Percentiles rank a stretch among this genome's conserved stretches.
Conservation (phyloP, 2,113 vertebrate species). For the Acanthisitta chloris region DNA sequence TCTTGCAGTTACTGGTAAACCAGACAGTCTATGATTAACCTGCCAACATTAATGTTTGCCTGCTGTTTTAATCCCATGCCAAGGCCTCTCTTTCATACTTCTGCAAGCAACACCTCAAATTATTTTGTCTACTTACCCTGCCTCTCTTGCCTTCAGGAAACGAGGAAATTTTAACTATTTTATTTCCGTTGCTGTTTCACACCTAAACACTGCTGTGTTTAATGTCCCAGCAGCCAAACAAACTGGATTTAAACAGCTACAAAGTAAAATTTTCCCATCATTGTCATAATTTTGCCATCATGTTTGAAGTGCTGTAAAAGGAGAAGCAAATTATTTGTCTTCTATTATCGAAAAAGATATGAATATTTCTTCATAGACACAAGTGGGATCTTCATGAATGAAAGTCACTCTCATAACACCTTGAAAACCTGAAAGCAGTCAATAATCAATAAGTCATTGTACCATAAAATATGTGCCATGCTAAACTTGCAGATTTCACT, state of each 20-base stretch:
- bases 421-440: not conserved
- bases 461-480: not conserved
- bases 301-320: not conserved
- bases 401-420: not conserved
- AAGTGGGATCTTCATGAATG: not conserved
- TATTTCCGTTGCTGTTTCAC: not conserved
- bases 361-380: not conserved
- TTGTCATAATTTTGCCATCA: not conserved
- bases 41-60: not conserved
- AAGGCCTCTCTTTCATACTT: not conserved
- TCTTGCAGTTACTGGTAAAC: constrained; percentile 17
- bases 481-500: not conserved
- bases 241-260: not conserved
- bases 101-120: not conserved
- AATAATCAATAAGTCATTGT: not conserved
- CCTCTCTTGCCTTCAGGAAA: not conserved
- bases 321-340: not conserved
- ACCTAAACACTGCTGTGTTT: not conserved
- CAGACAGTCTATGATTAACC: not conserved
- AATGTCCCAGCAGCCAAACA: not conserved
- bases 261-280: not conserved
- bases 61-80: not conserved
- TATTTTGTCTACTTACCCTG: not conserved
- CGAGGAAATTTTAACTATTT: not conserved
- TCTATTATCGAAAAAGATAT: not conserved